Evolutionary conservation across 2,888 invertebrate species (phyloP), one percentile per base, ranked within the genome.

Genomic region (Aplocera efformata): DNA sequence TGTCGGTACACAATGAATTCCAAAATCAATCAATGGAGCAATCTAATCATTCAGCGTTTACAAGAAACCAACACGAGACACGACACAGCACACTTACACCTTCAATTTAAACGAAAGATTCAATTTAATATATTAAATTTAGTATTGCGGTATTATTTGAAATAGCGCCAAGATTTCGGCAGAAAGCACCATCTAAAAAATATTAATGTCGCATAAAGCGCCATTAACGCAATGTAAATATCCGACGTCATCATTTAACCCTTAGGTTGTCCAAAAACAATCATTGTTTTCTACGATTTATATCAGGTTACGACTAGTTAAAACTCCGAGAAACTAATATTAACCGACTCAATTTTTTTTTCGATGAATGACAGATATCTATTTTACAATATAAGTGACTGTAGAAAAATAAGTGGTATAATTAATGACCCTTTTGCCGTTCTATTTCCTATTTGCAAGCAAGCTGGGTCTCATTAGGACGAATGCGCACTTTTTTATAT

Each of bases 91-190:
- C 40, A 46, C 44, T 33, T 50, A 44, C 58, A 62, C 59, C 61
- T 64, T 61, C 57, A 40, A 62, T 58, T 53, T 52, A 63, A 69
- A 60, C 56, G 50, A 60, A 64, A 61, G 56, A 51, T 56, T 53
- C 61, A 58, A 68, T 72, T 67, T 64, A 63, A 72, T 62, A 57
- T 50, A 68, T 67, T 67, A 67, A 67, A 76, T 75, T 63, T 72
- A 75, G 61, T 73, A 44, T 68, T 67, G 60, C 60, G 54, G 59
- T 67, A 58, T 40, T 60, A 70, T 73, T 82, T 81, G 81, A 82
- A 78, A 73, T 68, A 70, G 62, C 73, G 81, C 82, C 82, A 81
- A 82, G 68, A 71, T 66, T 69, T 66, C 59, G 43, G 59, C 63
- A 67, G 61, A 67, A 62, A 75, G 58, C 61, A 72, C 66, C 63